Base-by-base conservation (phyloP, 2,888 invertebrate genomes). In the Atethmia centrago region DNA sequence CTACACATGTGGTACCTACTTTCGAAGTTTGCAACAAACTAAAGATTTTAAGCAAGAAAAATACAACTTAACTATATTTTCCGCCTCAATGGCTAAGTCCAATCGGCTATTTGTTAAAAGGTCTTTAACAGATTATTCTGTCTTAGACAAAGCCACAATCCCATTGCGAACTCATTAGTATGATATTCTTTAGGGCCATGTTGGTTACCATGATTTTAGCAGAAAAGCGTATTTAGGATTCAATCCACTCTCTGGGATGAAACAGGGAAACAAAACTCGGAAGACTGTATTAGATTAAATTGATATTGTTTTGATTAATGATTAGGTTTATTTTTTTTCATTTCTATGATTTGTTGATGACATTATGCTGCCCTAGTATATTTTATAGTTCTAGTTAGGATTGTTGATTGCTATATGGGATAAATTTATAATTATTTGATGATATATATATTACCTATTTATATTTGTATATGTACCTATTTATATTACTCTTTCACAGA, bases 81-180 rank as follows among this genome's bases (percentile, higher is more conserved):
- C 45, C 21, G 28, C 21, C 12, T n/a, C 42, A 36, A 28, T 36
- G 4, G 40, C 59, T 69, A 31, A 62, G 14, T 31, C 31, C n/a
- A 42, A 65, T 71, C 28, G 72, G 31, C 83, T 56, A 79, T 83
- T 64, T 40, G 51, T 56, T 45, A 49, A 56, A 51, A 51, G 45
- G 79, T 40, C 58, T 82, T 70, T 56, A 58, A 51, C 31, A 66
- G 80, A 71, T 79, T 71, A 83, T 61, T 64, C 31, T 12, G n/a
- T 65, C 73, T 72, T 53, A 53, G 31, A 56, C 40, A 71, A 83
- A 79, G 65, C 73, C 84, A 61, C 62, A 56, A 58, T 53, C 14
- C 51, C 47, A 82, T 62, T 83, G 56, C 28, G 28, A 79, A 28
- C 51, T 79, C 80, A 79, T 83, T 79, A 65, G 53, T 65, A 36